Percentiles rank a stretch among this genome's conserved stretches.
phyloP scores from a whole-genome alignment of 2,113 vertebrate species.

The Rhabdomys dilectus region DNA sequence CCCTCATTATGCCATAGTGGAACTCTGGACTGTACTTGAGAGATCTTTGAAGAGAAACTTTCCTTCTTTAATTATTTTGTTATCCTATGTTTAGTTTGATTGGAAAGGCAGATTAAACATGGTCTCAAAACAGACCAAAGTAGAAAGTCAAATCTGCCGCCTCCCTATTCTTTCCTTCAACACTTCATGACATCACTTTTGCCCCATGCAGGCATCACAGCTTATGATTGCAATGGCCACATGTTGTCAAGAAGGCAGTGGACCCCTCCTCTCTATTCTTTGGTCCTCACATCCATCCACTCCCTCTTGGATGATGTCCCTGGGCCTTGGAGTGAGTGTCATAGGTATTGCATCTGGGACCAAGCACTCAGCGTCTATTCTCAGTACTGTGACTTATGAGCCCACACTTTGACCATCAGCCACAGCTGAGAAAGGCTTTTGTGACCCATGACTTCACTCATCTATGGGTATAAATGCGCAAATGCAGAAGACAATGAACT shows the following conservation, averaged over 20 bases:
- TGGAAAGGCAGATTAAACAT: slow-evolving; percentile 7
- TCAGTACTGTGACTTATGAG: neutral
- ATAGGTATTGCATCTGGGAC: neutral
- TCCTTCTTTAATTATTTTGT: slow-evolving; percentile 43
- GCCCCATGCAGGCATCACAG: neutral
- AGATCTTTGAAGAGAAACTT: slow-evolving; percentile 15
- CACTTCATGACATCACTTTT: slow-evolving; percentile 2
- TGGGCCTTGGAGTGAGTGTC: neutral
- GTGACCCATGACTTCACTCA: neutral
- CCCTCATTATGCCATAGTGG: neutral
- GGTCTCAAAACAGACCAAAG: slow-evolving; percentile 51
- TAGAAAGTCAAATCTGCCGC: slow-evolving; percentile 34
- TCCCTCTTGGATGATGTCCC: neutral
- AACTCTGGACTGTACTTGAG: neutral
- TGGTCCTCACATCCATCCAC: neutral
- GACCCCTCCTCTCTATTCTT: too few relatives aligned
- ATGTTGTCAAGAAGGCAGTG: neutral
- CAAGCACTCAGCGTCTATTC: neutral
- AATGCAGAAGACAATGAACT: neutral
- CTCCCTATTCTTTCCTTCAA: neutral
- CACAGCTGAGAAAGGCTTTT: neutral
- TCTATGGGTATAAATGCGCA: neutral
- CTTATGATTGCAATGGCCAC: neutral
- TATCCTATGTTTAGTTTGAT: neutral
- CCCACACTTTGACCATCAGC: neutral